Conservation (phyloP, 1,140 invertebrate genomes). For the Brachionus angularis region DNA sequence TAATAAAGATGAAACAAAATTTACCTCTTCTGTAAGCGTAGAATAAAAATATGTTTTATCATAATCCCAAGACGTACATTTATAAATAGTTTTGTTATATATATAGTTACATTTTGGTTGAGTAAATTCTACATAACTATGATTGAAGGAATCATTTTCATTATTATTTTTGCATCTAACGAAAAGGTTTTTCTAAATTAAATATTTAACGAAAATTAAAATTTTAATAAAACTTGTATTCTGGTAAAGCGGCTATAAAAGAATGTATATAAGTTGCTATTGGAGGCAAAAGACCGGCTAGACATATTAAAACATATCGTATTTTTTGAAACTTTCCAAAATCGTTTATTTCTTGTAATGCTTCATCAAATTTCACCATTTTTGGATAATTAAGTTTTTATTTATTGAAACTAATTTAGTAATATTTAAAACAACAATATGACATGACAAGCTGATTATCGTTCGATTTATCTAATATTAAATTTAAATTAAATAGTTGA, state of each 20-base stretch:
- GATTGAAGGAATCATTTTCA: neutral
- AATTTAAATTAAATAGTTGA: no score
- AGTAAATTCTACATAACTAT: no score
- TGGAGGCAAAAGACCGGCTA: constrained; percentile 4
- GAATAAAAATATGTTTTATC: constrained; percentile 23
- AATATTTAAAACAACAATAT: no score
- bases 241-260: constrained; percentile 31
- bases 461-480: no score
- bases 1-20: neutral
- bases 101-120: neutral
- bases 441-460: no score
- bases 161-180: constrained; percentile 10
- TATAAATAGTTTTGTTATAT: neutral
- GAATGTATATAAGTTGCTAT: constrained; percentile 29
- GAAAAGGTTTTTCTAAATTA: no score
- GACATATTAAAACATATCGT: constrained; percentile 4
- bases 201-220: no score
- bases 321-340: constrained; percentile 36
- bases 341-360: constrained; percentile 5
- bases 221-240: no score
- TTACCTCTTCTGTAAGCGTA: constrained; percentile 25
- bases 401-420: no score
- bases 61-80: neutral
- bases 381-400: no score
- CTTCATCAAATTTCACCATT: constrained; percentile 18